Conservation (phyloP, 2,113 vertebrate species). For the Willisornis vidua region DNA sequence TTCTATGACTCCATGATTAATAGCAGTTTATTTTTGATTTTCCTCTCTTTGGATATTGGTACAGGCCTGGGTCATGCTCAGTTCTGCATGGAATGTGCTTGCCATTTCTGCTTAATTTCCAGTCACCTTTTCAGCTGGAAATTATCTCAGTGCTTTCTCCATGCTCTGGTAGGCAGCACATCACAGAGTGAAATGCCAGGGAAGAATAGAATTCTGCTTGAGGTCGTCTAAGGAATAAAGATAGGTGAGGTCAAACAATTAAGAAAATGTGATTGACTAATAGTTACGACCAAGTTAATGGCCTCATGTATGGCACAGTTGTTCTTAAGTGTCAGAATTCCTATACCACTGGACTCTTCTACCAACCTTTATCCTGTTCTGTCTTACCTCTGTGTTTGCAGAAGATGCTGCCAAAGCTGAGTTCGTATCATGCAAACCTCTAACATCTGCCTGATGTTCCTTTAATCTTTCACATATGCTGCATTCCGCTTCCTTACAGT, state of each 20-base stretch:
- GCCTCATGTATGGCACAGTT: background rate
- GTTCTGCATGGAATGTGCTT: background rate
- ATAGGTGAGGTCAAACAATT: background rate
- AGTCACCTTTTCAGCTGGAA: background rate
- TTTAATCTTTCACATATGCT: slow-evolving; percentile 57
- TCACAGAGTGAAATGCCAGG: background rate
- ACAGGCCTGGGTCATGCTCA: background rate
- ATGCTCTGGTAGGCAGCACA: fast-evolving
- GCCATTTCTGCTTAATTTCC: background rate
- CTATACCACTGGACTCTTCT: background rate
- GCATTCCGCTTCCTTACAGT: background rate
- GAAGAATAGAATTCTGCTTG: background rate
- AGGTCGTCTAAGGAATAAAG: background rate
- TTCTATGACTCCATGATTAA: background rate
- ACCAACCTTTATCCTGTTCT: background rate
- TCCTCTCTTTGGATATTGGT: background rate
- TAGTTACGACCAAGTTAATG: background rate
- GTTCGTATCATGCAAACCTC: slow-evolving; percentile 22
- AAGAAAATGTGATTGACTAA: background rate
- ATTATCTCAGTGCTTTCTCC: background rate
- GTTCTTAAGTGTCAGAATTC: background rate
- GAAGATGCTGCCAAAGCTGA: slow-evolving; percentile 17
- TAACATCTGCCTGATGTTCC: slow-evolving; percentile 24
- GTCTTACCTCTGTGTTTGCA: background rate
- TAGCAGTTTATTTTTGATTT: background rate